Evolutionary conservation across 2,797 vertebrate genomes (phyloP), one percentile per base, ranked within the genome.

Genomic region (Otus scops): DNA sequence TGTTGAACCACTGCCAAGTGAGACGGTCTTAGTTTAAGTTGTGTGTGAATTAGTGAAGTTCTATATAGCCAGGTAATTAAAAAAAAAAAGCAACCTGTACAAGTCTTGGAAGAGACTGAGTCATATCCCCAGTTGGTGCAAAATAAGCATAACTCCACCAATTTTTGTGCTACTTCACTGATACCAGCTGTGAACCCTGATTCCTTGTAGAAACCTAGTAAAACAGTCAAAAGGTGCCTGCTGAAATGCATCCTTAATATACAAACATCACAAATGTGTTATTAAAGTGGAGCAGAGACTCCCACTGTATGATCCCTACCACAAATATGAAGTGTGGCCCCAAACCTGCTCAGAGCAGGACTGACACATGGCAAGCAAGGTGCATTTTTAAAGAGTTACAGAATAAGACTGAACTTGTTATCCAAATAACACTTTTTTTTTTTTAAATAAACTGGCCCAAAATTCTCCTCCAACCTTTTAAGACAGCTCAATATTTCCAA

Each of bases 231-330:
- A 95, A 97, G 97, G 95, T 97, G 97, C 97, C 97, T 84, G 69
- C 95, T 97, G 97, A 98, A 96, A 96, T 92, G 92, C 95, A 95
- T 94, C 95, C 91, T 95, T 88, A 96, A 96, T 94, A 95, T 74
- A 97, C 69, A 96, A 94, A 94, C 27, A 11, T 92, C 96, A 96
- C 95, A 97, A 96, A 96, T 54, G 89, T 95, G 92, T 92, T 77
- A 97, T 88, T 97, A 83, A 92, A 96, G 90, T 96, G 95, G 93
- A 96, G 89, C 94, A 95, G 81, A 91, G 89, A 96, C 93, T 89
- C 70, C 83, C 92, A 96, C 95, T 92, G 30, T 77, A 92, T 87
- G 92, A 97, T 94, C 94, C 89, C 96, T 93, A 97, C 74, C 85
- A 81, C 81, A 93, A 97, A 94, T 64, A 97, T 26, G 9, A 91